These are phyloP conservation scores for Endotricha flammealis DNA, from an alignment of 2,888 invertebrate genomes.

Conservation along the genomic window DNA sequence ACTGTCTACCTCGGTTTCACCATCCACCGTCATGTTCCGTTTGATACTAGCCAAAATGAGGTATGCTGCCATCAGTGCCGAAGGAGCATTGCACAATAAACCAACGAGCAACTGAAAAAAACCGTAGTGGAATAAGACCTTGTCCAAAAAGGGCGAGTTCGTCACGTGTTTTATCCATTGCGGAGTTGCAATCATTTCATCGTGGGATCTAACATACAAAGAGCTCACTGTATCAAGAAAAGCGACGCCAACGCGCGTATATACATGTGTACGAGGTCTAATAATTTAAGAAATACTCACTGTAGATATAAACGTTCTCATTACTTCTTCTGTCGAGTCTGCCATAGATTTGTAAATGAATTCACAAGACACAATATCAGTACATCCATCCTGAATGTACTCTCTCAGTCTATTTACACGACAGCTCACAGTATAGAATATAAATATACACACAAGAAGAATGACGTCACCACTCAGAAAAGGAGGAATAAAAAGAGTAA, in stretches of 20 bases:
- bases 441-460: constrained; percentile 6
- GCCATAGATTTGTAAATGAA: constrained; percentile 8
- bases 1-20: too few relatives aligned
- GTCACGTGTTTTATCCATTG: too few relatives aligned
- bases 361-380: constrained; percentile 4
- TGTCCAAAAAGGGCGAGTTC: too few relatives aligned
- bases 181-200: too few relatives aligned
- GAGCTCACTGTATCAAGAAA: too few relatives aligned
- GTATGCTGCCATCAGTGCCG: too few relatives aligned
- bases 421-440: constrained; percentile 10
- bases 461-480: constrained; percentile 8
- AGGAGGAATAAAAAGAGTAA: neutral
- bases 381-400: constrained; percentile 1
- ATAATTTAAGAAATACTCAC: constrained; percentile 7
- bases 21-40: too few relatives aligned
- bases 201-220: too few relatives aligned
- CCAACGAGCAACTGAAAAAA: neutral
- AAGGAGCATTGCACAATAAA: neutral
- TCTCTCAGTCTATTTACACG: constrained; percentile 10
- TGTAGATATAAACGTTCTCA: constrained; percentile 10
- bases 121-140: too few relatives aligned
- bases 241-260: too few relatives aligned
- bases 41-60: too few relatives aligned
- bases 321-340: constrained; percentile 4
- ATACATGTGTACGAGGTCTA: too few relatives aligned